Evolutionary conservation across 2,888 invertebrate species (phyloP), one percentile per base, ranked within the genome.

Genomic region (Ommatoiulus sabulosus): DNA sequence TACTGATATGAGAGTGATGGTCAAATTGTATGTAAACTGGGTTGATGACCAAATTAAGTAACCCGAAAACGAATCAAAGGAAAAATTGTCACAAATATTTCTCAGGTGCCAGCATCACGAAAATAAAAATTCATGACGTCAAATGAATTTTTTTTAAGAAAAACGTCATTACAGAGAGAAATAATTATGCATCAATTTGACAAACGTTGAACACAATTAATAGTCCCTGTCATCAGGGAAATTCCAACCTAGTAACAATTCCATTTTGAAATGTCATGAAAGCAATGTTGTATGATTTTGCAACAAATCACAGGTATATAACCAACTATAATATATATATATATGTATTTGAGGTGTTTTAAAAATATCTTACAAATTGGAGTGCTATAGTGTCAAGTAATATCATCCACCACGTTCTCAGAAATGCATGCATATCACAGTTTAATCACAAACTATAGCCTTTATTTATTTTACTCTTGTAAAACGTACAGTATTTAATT

Each of bases 1-100:
- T 72, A 72, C 20, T 72, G 72, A 72, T 72, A 72, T 72, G 72
- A 72, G 24, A 72, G 72, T 15, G 52, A 12, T 15, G 52, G 52
- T 4, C 1, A 52, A 52, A 52, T 52, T 52, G 52, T 15, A 52
- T 17, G 15, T 10, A 52, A 12, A 52, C 10, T 52, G 4, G 52
- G 15, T 52, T 52, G 52, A 52, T 52, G 52, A 52, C 15, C 52
- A 52, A 4, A 15, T 4, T 17, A 52, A 52, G 10, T 15, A 12
- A 52, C 15, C 52, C 10, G 52, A 52, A 52, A 15, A 52, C 15
- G 15, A 10, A 52, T 52, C 52, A 52, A 15, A 15, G 4, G 15
- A 52, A 52, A 15, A 35, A 35, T 35, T 35, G 35, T 35, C 35
- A 35, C 35, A 35, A 35, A 63, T 72, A 72, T 72, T 72, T 72